Evolutionary conservation across 2,888 invertebrate genomes (phyloP), one percentile per base, ranked within the genome.

Genomic region (Caenorhabditis parvicauda): DNA sequence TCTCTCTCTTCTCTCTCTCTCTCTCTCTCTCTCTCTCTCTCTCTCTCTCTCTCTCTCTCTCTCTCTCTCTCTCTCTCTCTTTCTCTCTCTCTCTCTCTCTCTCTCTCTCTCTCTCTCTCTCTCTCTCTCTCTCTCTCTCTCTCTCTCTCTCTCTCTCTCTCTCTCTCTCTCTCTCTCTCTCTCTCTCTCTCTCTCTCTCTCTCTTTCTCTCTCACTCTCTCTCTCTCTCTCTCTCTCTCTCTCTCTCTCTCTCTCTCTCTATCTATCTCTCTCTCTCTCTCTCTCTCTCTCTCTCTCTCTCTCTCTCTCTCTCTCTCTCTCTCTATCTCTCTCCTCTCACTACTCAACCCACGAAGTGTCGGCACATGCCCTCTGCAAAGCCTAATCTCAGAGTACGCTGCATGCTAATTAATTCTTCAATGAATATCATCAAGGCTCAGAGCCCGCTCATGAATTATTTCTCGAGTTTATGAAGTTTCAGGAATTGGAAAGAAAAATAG

Each of bases 181-280:
- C 38, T 54, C 47, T 52, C 44, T 64, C 54, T 59, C 56, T 58
- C 58, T 54, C 54, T 59, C 53, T 59, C 17, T 14, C 21, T 19
- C 22, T n/a, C 35, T 27, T 43, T 24, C n/a, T 22, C 39, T 12
- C 41, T 28, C 46, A 14, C 21, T 25, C 12, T 46, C 14, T 46
- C 32, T 28, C 21, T 46, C 28, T 14, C 6, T n/a, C 28, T 46
- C 28, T 5, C 5, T 29, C 25, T 46, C 29, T 46, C 29, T 29
- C 21, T 41, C 41, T 41, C 41, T n/a, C 41, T 17, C 41, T 41
- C 21, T 41, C 19, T 43, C 38, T 54, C 47, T 52, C 44, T 64
- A 55, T 59, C 56, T 58, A 58, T 54, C 54, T 59, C 53, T 59
- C 17, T 14, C 21, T 19, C 22, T n/a, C 35, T 28, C 37, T 14